Evolutionary conservation across 2,113 vertebrate genomes (phyloP), one percentile per base, ranked within the genome.

Genomic region (Python bivittatus): DNA sequence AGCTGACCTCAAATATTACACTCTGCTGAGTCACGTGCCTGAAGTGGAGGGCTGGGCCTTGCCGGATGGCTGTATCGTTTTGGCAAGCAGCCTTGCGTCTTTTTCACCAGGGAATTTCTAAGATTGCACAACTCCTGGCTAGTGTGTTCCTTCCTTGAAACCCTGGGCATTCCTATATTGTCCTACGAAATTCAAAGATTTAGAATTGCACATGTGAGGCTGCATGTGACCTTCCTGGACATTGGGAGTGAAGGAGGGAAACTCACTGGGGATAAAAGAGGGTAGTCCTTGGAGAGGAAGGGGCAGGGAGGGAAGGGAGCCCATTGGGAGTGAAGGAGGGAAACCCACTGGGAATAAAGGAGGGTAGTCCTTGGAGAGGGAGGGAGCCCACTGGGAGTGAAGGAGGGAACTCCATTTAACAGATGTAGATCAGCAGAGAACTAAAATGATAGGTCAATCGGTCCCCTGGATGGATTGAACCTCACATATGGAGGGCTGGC

Each of bases 61-160:
- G 12, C 72, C 15, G 15, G 83, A 5, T 20, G 42, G 42, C 12
- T 84, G 29, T 6, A 60, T 44, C 20, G 17, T 17, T 89, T 53
- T 85, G 91, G 88, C 91, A 89, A 48, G 3, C 48, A 53, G 9
- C 10, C 9, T 53, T 1, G 17, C 3, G 23, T 29, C 79, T 33
- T 2, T 29, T 89, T 64, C 57, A 54, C n/a, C 4, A 25, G 87
- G 91, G 91, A 58, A 92, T 85, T 68, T 92, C 88, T 88, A 85
- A 48, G 2, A 84, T 92, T 92, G 88, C 88, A 64, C 79, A 92
- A 92, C n/a, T 6, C 13, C n/a, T 17, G 29, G 20, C 17, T 60
- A 53, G 7, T 5, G 8, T 42, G 72, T 17, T 42, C 38, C 72
- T 84, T n/a, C 9, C 22, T 54, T 85, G 79, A 60, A 89, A 64